These are phyloP conservation scores for Amorpha juglandis DNA, from an alignment of 2,888 invertebrate genomes.

Conservation along the genomic window DNA sequence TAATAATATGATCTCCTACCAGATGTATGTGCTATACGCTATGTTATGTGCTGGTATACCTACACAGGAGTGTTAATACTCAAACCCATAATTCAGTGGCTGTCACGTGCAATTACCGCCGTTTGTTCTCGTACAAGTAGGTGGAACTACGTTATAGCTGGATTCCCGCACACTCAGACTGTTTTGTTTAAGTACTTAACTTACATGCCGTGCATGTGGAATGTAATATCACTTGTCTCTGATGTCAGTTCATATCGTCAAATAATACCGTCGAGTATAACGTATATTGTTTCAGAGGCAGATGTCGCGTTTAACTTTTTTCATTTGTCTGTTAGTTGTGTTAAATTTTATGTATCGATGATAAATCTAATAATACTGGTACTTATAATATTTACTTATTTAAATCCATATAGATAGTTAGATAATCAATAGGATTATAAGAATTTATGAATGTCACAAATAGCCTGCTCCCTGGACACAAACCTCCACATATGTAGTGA, in stretches of 20 bases:
- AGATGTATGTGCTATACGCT: not conserved
- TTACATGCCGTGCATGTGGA: conserved; percentile 46
- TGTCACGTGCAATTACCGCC: conserved; percentile 31
- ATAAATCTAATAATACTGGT: no score
- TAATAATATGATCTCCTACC: not conserved
- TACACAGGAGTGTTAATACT: conserved; percentile 12
- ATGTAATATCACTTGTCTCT: conserved; percentile 50
- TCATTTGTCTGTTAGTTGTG: not conserved
- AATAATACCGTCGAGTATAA: not conserved
- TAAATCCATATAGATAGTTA: no score
- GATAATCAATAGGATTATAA: no score
- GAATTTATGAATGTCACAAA: no score
- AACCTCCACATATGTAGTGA: not conserved
- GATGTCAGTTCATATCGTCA: conserved; percentile 21
- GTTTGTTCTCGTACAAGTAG: conserved; percentile 25
- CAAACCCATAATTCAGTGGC: conserved; percentile 23
- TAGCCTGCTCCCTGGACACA: no score
- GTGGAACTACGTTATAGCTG: conserved; percentile 28
- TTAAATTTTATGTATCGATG: no score
- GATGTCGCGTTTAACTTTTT: conserved; percentile 10
- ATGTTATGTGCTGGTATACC: not conserved
- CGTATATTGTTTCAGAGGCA: conserved; percentile 2
- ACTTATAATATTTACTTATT: no score
- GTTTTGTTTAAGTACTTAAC: conserved; percentile 51
- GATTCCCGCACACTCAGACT: conserved; percentile 49